Base-by-base conservation (phyloP, 2,113 vertebrate species). In the Gulo gulo region DNA sequence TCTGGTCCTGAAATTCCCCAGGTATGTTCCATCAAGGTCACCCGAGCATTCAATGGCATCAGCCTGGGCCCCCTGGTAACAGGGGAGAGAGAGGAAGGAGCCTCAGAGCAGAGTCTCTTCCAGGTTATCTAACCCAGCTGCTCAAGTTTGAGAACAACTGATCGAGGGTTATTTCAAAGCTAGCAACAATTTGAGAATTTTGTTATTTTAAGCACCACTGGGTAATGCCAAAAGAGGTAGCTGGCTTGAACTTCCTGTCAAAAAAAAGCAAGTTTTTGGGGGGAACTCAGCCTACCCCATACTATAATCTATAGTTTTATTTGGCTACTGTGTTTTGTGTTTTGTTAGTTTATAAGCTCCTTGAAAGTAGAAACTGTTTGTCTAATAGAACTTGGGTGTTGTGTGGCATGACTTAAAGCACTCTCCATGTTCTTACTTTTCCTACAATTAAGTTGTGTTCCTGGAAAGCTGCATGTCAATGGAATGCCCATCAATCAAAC, bases 401-500 rank as follows among this genome's bases (percentile, higher is more conserved):
- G 13, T 0, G 10, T 83, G 52, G 78, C 45, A 55, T 2, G 24
- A 42, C 71, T 92, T 92, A 67, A 73, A 93, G 94, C 39, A 76
- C 59, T 90, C 79, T 47, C 6, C 9, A 36, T 24, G 31, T 95
- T 88, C 63, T 90, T 76, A 36, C 85, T 50, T 84, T 69, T 89
- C 65, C 91, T 73, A 55, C 8, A 67, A 63, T 78, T 76, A 88
- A 91, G 63, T 90, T 45, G 5, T 74, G 52, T 67, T 95, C 89
- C 87, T 95, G 39, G 93, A 67, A 94, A 96, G 36, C 73, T 16
- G n/a, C 21, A 31, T 24, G 42, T 94, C 84, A 91, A 16, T 13
- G 65, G 47, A 87, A 71, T 71, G 95, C 34, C 67, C 74, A 85
- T 88, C 92, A 31, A n/a, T 95, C 89, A 96, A 61, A 88, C 6